Evolutionary conservation across 2,888 invertebrate species (phyloP), one percentile per base, ranked within the genome.

Genomic region (Caenorhabditis afra): DNA sequence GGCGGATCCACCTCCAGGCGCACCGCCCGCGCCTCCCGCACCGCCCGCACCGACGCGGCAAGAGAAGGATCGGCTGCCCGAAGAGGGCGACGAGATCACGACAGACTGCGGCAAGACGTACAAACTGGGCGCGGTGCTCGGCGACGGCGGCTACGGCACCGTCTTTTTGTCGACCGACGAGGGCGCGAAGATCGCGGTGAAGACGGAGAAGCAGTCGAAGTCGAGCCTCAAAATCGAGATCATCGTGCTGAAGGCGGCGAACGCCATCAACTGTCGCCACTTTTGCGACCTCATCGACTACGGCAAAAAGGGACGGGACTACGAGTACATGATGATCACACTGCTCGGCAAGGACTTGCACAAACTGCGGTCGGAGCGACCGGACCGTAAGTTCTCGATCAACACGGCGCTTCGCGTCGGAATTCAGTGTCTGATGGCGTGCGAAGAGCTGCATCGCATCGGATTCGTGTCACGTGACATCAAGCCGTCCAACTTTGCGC

Each of bases 401-500:
- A 65, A 80, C 22, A 87, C 87, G 7, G 83, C 85, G 12, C 66
- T 85, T 49, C 65, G 83, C 7, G 37, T 86, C 22, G 85, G 79
- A 10, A 68, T 81, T 11, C 84, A 86, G 77, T n/a, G n/a, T n/a
- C n/a, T n/a, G n/a, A n/a, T n/a, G 82, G 87, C 85, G 1, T 81
- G 86, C 50, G 82, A 85, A 67, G 87, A 87, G 50, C 81, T 87
- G 7, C 87, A 87, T 58, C 75, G 80, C 22, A 66, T 85, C 45
- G 85, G 87, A 4, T 86, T 68, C 67, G 62, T 87, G 11, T 82
- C 80, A 3, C 81, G 87, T 35, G 87, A 87, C 78, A 77, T 87
- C 22, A 87, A 87, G 68, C 87, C 87, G 2, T 85, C 87, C 47
- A 87, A 87, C 55, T 87, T 87, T 61, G 87, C 86, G 8, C 85